These are phyloP conservation scores for Podiceps cristatus DNA, from an alignment of 2,113 vertebrate genomes.

Conservation along the genomic window DNA sequence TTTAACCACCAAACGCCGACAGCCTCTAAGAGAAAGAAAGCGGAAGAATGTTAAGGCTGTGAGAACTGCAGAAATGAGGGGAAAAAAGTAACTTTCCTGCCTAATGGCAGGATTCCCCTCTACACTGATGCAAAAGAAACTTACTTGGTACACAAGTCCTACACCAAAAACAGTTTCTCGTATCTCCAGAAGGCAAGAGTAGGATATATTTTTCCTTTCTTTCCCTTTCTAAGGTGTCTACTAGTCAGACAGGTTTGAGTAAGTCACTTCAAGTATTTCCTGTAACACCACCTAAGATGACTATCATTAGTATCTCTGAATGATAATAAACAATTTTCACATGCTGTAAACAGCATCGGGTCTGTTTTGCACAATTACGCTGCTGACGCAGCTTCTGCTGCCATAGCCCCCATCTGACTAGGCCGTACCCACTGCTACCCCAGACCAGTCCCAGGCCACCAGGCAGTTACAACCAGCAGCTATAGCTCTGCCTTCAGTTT, in stretches of 20 bases:
- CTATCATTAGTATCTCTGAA: not conserved
- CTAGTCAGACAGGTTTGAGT: not conserved
- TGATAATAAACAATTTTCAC: not conserved
- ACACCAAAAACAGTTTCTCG: not conserved
- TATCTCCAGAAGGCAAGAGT: not conserved
- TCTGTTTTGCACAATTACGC: not conserved
- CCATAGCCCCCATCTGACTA: not conserved
- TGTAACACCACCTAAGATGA: not conserved
- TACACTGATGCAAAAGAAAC: not conserved
- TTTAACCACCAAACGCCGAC: not conserved
- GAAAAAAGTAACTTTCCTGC: not conserved
- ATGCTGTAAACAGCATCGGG: not conserved
- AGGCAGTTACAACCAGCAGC: not conserved
- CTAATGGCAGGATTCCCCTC: not conserved
- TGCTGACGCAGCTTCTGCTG: not conserved
- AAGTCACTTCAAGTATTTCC: not conserved
- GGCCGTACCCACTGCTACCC: not conserved
- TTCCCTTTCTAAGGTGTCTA: not conserved
- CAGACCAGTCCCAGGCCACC: not conserved
- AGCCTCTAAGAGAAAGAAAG: not conserved
- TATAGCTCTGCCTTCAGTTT: not conserved
- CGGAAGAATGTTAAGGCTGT: not conserved
- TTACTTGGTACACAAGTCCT: accelerated
- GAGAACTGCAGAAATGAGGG: not conserved
- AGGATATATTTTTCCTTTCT: not conserved